Evolutionary conservation across 2,888 invertebrate species (phyloP), one percentile per base, ranked within the genome.

Genomic region (Lacanobia oleracea): DNA sequence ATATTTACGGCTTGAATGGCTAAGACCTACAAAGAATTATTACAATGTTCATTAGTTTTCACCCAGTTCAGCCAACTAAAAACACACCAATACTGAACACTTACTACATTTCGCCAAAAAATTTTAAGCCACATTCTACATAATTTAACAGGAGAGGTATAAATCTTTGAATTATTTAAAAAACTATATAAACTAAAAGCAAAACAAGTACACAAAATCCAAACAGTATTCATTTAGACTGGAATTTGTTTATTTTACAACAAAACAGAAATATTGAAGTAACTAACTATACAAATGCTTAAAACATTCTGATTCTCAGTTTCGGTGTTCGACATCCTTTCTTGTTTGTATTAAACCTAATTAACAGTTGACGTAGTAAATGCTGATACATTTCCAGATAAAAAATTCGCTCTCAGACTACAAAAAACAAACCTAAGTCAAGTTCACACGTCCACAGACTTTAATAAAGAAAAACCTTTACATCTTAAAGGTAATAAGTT

Each of bases 181-280:
- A 43, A 48, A 18, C 48, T 53, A 61, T 27, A 67, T 50, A 62
- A 56, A 67, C 59, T 48, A 68, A 43, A 76, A 54, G 65, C 65
- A 45, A 23, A 74, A 59, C 56, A 50, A 45, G 12, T 48, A 64
- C 43, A 66, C 67, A 69, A 67, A 75, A 78, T 77, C 67, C 73
- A 84, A 80, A 82, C 27, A 64, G 54, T 54, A 77, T 64, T 62
- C 18, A 60, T 27, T 2, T 67, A 77, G 77, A 93, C 90, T 88
- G 88, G 87, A 93, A 93, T 92, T 93, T 92, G 88, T 94, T 94
- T 94, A 94, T 91, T 94, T 90, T 92, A 93, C 91, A 93, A 93
- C 91, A 93, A 92, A 91, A 91, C 87, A 90, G 87, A 86, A 84
- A 79, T 73, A 85, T 72, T 76, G 70, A 86, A 85, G 81, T 86